Evolutionary conservation across 2,797 vertebrate genomes (phyloP), one percentile per base, ranked within the genome.

Genomic region (Oreochromis grahami): DNA sequence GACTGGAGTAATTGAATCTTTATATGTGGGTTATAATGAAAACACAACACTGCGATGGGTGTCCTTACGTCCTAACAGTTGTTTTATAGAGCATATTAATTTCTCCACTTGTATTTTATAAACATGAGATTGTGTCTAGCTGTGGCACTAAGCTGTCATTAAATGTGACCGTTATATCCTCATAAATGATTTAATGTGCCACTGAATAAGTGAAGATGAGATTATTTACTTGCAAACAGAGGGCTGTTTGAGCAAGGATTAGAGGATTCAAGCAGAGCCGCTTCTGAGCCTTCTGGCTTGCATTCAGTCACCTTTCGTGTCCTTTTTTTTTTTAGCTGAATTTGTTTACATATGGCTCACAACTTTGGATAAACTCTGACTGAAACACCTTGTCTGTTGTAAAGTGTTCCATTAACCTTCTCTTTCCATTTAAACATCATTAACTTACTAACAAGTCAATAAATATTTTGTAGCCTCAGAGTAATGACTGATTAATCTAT

Each of bases 151-250:
- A 88, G 79, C 83, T 87, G 48, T 77, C 52, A 77, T 87, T 83
- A 92, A 89, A 87, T 65, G 32, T 82, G 55, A 83, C 80, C 70
- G 80, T 87, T 78, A 78, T 60, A 17, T 80, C 36, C 78, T 84
- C 81, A 80, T 89, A 68, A 91, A 90, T 82, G 58, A 77, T 89
- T 91, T 86, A 88, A 87, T 78, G 63, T 52, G 83, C 76, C 12
- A 58, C 48, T 74, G 70, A 82, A 83, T 86, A 79, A 84, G 76
- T 84, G 55, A 91, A 77, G 80, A 84, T 55, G 55, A 63, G 43
- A 77, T 87, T 85, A 86, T 90, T 86, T 82, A 86, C 80, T 84
- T 65, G 79, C 80, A 79, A 87, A 84, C 70, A 82, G 65, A 86
- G 45, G 19, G 72, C 13, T 84, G 53, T 87, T 89, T 74, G 76